These are phyloP conservation scores for Anadara kagoshimensis DNA, from an alignment of 1,140 invertebrate species.

Conservation along the genomic window DNA sequence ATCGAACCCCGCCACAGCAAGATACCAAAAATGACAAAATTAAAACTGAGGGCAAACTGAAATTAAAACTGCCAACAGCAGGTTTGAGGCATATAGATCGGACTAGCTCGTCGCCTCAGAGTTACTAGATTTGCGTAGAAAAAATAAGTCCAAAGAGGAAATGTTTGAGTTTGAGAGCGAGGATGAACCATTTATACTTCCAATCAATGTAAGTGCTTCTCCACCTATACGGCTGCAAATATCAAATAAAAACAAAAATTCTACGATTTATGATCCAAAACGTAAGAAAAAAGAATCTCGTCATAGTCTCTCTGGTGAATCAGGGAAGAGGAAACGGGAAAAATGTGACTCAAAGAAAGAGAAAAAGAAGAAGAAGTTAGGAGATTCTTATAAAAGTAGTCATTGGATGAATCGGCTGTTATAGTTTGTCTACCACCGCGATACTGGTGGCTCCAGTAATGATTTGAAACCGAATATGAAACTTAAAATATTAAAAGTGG, in stretches of 20 bases:
- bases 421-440: constrained; percentile 32
- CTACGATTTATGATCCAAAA: constrained; percentile 49
- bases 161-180: constrained; percentile 67
- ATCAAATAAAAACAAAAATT: constrained; percentile 54
- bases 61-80: constrained; percentile 19
- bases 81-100: neutral
- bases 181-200: constrained; percentile 50
- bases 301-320: constrained; percentile 43
- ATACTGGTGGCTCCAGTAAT: constrained; percentile 36
- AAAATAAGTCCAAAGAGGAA: constrained; percentile 42
- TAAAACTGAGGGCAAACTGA: constrained; percentile 24
- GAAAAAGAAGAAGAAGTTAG: constrained; percentile 59
- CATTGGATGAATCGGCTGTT: constrained; percentile 33
- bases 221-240: constrained; percentile 62
- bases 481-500: constrained; percentile 21
- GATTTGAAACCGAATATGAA: constrained; percentile 13
- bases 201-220: constrained; percentile 51
- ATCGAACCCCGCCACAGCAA: neutral
- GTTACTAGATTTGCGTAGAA: constrained; percentile 37
- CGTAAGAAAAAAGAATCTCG: constrained; percentile 55
- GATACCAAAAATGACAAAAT: constrained; percentile 36
- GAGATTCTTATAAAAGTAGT: constrained; percentile 20
- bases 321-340: constrained; percentile 60
- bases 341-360: constrained; percentile 63
- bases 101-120: constrained; percentile 21